Evolutionary conservation across 2,113 vertebrate genomes (phyloP).

Genomic region (Syngnathus floridae): DNA sequence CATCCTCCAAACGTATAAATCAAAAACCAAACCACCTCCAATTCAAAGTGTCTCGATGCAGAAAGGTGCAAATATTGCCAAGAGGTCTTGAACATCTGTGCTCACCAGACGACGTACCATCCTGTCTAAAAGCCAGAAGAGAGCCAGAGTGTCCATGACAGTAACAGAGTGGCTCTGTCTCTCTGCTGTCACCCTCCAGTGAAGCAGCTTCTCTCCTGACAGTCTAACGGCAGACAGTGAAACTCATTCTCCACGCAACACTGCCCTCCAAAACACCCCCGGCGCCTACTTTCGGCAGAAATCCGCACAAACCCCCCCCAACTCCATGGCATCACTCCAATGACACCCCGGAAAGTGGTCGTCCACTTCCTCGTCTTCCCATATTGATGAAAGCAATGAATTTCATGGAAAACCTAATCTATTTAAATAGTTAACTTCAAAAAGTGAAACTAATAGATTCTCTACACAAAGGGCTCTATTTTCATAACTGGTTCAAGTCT

Average conservation of each 20-base stretch:
- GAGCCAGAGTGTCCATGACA: conserved; percentile 50
- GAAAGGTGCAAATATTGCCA: conserved; percentile 10
- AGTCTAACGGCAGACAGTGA: conserved; percentile 47
- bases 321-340: conserved; percentile 24
- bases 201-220: conserved; percentile 50
- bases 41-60: neutral
- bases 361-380: neutral
- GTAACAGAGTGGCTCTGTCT: conserved; percentile 48
- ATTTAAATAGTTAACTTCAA: neutral
- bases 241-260: conserved; percentile 49
- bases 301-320: conserved; percentile 15
- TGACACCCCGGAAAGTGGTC: conserved; percentile 25
- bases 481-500: no score
- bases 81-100: conserved; percentile 24
- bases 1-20: neutral
- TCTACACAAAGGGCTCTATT: no score
- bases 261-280: conserved; percentile 16
- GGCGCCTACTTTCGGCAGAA: conserved; percentile 5
- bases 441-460: neutral
- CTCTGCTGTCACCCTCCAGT: conserved; percentile 59
- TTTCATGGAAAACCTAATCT: neutral
- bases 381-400: neutral
- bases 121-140: conserved; percentile 30
- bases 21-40: neutral
- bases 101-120: conserved; percentile 15